Evolutionary conservation across 1,140 invertebrate genomes (phyloP), one percentile per base, ranked within the genome.

Genomic region (Amphibalanus amphitrite): DNA sequence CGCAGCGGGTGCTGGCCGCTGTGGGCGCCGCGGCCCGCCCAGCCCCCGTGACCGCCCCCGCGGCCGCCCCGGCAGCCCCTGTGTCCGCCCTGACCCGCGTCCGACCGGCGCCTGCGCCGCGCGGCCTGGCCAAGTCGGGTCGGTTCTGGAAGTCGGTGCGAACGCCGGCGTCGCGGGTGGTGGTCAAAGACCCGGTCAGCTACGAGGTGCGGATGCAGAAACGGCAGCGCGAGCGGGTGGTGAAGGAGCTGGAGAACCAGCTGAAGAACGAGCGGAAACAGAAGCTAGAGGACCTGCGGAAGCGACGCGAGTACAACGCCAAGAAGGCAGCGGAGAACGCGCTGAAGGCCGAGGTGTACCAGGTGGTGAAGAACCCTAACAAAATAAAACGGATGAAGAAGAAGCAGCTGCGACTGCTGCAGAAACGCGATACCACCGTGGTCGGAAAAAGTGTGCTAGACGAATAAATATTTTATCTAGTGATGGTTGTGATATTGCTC

Each of bases 351-450:
- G 90, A 93, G 83, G 79, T 92, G 33, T 90, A 92, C 0, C 90
- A 93, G 84, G 85, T 89, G n/a, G 78, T 82, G 79, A 77, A 86
- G 76, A 91, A 92, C 79, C 85, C 90, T 59, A 83, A 85, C 0
- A 93, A 93, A 81, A 79, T 93, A 25, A 93, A 91, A 77, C 85
- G 86, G 74, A 91, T 92, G 87, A 91, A 89, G 77, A 92, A 90
- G 79, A 93, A 92, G 81, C 88, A 91, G 72, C 81, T 93, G 72
- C 83, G 89, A 71, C 85, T 84, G 77, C 87, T 93, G 76, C 86
- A 91, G 77, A 93, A 92, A 78, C 81, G 89, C 69, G 90, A 91
- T 80, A 88, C 88, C 33, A 84, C 84, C 6, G 29, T 33, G 70
- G 65, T 67, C n/a, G 47, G 47, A 20, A 59, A 59, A 59, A 59